These are phyloP conservation scores for Caenorhabditis virilis DNA, from an alignment of 2,888 invertebrate genomes.

Conservation along the genomic window DNA sequence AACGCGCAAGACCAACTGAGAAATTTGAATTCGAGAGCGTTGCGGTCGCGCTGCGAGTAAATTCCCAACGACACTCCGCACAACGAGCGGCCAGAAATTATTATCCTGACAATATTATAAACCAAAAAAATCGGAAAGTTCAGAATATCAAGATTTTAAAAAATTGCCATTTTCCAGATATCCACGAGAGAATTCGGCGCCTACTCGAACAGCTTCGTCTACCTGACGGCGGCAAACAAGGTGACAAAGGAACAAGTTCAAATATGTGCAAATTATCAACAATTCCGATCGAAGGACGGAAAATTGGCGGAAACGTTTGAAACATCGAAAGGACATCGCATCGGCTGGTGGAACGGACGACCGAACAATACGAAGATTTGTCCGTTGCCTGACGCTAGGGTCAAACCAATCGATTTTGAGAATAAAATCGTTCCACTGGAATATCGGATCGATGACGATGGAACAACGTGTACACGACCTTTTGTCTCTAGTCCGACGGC, in stretches of 20 bases:
- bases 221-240: constrained; percentile 28
- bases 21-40: too few species aligned
- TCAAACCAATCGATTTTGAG: not conserved
- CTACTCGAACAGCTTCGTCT: constrained; percentile 28
- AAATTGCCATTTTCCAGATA: too few species aligned
- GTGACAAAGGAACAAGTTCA: constrained; percentile 13
- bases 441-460: constrained; percentile 40
- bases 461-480: constrained; percentile 30
- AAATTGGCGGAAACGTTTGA: constrained; percentile 1
- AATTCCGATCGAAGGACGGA: constrained; percentile 32
- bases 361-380: constrained; percentile 17
- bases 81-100: too few species aligned
- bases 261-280: constrained; percentile 63
- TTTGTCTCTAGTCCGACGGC: constrained; percentile 11
- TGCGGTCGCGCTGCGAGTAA: too few species aligned
- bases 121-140: too few species aligned
- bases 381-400: constrained; percentile 7
- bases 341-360: constrained; percentile 22
- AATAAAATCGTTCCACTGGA: constrained; percentile 36
- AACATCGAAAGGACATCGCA: constrained; percentile 4
- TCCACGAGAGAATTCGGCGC: too few species aligned
- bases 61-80: too few species aligned
- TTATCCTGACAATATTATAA: too few species aligned
- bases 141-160: too few species aligned
- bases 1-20: too few species aligned